Percentiles rank a stretch among this genome's conserved stretches.
phyloP scores from a whole-genome alignment of 2,113 vertebrate genomes.

The Podocnemis expansa region DNA sequence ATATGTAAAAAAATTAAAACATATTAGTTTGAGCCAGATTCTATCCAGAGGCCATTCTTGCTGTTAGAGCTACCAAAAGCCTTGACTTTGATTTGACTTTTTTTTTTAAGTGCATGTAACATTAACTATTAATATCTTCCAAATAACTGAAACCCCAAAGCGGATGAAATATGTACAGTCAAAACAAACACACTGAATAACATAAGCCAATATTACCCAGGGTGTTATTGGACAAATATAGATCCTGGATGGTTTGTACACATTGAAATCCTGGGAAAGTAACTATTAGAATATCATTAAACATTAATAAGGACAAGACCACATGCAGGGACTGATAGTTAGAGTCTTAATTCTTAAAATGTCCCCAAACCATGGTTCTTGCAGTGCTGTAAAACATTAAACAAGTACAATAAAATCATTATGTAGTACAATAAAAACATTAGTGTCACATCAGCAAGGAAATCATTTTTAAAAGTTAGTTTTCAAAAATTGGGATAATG shows the following conservation, averaged over 20 bases:
- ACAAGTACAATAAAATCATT: not conserved
- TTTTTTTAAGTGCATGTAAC: conserved; percentile 49
- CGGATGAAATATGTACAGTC: conserved; percentile 44
- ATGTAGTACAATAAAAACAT: not conserved
- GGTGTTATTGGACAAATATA: conserved; percentile 16
- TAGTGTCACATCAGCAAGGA: not conserved
- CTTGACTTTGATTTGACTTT: conserved; percentile 54
- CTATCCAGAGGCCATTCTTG: conserved; percentile 27
- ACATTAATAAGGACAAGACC: not conserved
- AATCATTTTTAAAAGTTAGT: not conserved
- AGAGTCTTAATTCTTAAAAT: not conserved
- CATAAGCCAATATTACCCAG: not conserved
- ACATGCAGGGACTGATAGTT: conserved; percentile 13
- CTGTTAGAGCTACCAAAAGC: conserved; percentile 35
- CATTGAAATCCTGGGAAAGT: conserved; percentile 28
- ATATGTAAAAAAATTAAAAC: conserved; percentile 14
- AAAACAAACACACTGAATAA: conserved; percentile 50
- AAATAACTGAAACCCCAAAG: conserved; percentile 47
- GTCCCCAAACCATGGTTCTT: not conserved
- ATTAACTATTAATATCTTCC: conserved; percentile 68
- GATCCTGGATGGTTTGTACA: not conserved
- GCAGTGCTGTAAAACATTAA: not conserved
- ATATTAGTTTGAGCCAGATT: conserved; percentile 40
- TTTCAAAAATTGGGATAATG: not conserved
- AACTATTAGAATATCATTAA: conserved; percentile 47